A percentile compares a stretch with the other conserved stretches of the same genome.
Evolutionary conservation across 2,797 vertebrate genomes (phyloP).

Genomic region (Anomalospiza imberbis): DNA sequence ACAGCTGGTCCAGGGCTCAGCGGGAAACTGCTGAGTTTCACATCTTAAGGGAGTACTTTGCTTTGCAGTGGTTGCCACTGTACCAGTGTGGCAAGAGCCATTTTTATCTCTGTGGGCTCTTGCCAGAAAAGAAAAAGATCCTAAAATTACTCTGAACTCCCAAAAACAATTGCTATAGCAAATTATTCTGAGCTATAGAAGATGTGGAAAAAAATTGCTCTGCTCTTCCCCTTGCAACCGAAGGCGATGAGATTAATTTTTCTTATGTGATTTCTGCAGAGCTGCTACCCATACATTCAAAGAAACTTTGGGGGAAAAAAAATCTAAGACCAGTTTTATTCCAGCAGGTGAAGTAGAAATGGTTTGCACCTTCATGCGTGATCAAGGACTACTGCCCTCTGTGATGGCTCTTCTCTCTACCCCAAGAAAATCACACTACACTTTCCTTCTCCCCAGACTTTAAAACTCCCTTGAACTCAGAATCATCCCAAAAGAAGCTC

Average conservation of each 20-base stretch:
- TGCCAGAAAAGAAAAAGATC: neutral
- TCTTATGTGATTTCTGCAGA: neutral
- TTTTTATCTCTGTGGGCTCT: neutral
- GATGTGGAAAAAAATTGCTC: neutral
- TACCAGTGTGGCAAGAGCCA: neutral
- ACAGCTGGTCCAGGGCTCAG: conserved; percentile 21
- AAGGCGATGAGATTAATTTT: neutral
- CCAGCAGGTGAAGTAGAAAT: neutral
- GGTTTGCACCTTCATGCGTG: neutral
- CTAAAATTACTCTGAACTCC: neutral
- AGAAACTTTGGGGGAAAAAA: neutral
- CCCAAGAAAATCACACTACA: neutral
- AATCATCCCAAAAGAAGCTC: neutral
- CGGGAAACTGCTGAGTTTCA: conserved; percentile 37
- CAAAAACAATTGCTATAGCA: conserved; percentile 16
- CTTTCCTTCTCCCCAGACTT: neutral
- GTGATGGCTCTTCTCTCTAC: neutral
- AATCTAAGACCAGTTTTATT: neutral
- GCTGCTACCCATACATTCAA: neutral
- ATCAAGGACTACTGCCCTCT: neutral
- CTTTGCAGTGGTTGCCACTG: conserved; percentile 17
- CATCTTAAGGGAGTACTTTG: conserved; percentile 28
- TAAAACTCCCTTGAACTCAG: neutral
- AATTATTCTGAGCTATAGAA: neutral
- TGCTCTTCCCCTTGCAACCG: neutral